Evolutionary conservation across 2,797 vertebrate species (phyloP).

Genomic region (Ataeniobius toweri): DNA sequence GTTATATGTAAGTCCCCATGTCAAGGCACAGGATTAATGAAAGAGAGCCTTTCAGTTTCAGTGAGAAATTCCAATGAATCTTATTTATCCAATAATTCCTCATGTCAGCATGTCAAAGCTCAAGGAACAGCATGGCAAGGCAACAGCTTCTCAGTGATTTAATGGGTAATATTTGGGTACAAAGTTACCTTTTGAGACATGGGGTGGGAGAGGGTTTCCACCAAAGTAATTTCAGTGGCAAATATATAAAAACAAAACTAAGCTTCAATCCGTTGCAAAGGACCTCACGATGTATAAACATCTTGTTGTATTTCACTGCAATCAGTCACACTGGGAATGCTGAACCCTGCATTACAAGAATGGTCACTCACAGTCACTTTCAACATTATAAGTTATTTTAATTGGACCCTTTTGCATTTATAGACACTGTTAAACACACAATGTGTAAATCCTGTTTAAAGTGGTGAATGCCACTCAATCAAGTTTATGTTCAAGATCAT

Average conservation of each 20-base stretch:
- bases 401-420: neutral
- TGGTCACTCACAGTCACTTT: neutral
- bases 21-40: conserved; percentile 46
- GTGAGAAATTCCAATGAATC: conserved; percentile 67
- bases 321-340: neutral
- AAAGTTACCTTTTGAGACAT: conserved; percentile 78
- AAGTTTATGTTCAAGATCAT: neutral
- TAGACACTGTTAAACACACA: neutral
- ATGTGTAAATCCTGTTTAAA: too few relatives aligned
- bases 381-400: neutral
- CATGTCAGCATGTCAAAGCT: conserved; percentile 67
- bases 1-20: conserved; percentile 51
- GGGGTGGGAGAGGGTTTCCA: neutral
- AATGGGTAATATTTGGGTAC: conserved; percentile 69
- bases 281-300: neutral
- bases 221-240: neutral
- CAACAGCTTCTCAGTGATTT: conserved; percentile 60
- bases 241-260: neutral
- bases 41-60: conserved; percentile 44
- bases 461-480: neutral
- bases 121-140: conserved; percentile 46
- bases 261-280: neutral
- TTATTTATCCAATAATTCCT: conserved; percentile 73
- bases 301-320: neutral
- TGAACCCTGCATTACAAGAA: neutral